Conservation (phyloP, 1,140 invertebrate species). For the Acromyrmex charruanus region DNA sequence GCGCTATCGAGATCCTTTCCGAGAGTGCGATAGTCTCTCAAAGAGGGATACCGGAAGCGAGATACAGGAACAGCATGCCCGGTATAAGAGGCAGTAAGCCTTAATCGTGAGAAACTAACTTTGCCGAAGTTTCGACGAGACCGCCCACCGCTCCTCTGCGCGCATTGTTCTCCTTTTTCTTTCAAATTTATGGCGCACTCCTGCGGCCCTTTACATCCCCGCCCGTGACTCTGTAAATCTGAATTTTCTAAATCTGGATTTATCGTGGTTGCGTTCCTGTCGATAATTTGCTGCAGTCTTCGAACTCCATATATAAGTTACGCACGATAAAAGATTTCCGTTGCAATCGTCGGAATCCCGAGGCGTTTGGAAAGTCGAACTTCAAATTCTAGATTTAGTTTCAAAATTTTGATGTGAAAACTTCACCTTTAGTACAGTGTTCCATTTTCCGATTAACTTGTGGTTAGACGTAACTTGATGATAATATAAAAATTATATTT, state of each 20-base stretch:
- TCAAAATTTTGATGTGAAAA: not conserved
- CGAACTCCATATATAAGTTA: constrained; percentile 40
- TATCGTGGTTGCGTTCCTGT: constrained; percentile 47
- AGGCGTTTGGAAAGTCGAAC: not conserved
- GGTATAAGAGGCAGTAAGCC: constrained; percentile 53
- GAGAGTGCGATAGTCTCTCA: constrained; percentile 54
- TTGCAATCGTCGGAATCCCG: constrained; percentile 10
- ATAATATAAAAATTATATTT: no score
- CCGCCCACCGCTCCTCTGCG: not conserved
- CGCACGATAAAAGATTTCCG: constrained; percentile 31
- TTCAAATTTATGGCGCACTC: constrained; percentile 66
- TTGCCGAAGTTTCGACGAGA: constrained; percentile 65
- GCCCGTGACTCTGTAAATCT: constrained; percentile 49
- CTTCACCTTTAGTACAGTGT: no score
- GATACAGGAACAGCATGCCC: constrained; percentile 43
- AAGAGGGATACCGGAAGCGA: constrained; percentile 59
- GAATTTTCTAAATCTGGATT: constrained; percentile 65
- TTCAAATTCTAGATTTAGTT: not conserved
- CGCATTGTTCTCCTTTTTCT: constrained; percentile 43
- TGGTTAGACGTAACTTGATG: no score
- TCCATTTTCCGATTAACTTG: no score
- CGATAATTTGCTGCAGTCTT: constrained; percentile 50
- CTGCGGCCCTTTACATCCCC: constrained; percentile 22
- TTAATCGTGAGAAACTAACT: constrained; percentile 79
- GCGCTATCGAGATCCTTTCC: constrained; percentile 72